Base-by-base conservation (phyloP, 2,888 invertebrate genomes). In the Pristionchus mayeri region DNA sequence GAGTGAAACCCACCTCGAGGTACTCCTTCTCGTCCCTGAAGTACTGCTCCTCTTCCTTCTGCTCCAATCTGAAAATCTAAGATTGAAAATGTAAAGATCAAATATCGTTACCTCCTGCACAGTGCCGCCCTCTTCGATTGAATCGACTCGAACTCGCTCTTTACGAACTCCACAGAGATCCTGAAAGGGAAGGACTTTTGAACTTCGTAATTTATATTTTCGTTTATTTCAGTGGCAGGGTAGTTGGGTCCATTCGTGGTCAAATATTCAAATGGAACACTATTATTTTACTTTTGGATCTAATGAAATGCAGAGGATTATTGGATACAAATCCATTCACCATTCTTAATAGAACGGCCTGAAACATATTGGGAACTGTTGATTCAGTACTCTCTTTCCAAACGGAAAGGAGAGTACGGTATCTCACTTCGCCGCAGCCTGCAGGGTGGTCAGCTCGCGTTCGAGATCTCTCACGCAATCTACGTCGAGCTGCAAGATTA, bases 131-230 rank as follows among this genome's bases (percentile, higher is more conserved):
- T 44, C 18, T 48, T 82, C 48, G 44, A 34, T 21, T 40, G 48
- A 7, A 82, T 60, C 48, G 63, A 60, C 34, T 82, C 81, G 63
- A 82, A 82, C 18, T 82, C 81, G 18, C 60, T 50, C 34, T 52
- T 60, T 9, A 82, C 81, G 48, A 82, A 82, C 30, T 82, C 81
- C 11, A 82, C 63, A 6, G 81, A 82, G 60, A 82, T 82, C 21
- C 81, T 82, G 81, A 24, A 67, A 21, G 4, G 27, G 37, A 67
- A 21, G 44, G 21, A 57, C n/a, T n/a, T n/a, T n/a, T n/a, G n/a
- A n/a, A n/a, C n/a, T n/a, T n/a, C n/a, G n/a, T n/a, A n/a, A n/a
- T n/a, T n/a, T n/a, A n/a, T n/a, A n/a, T n/a, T n/a, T n/a, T n/a
- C n/a, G n/a, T n/a, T n/a, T n/a, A n/a, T n/a, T n/a, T n/a, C n/a